phyloP scores from a whole-genome alignment of 2,113 vertebrate genomes.

The Mesembrinibis cayennensis region DNA sequence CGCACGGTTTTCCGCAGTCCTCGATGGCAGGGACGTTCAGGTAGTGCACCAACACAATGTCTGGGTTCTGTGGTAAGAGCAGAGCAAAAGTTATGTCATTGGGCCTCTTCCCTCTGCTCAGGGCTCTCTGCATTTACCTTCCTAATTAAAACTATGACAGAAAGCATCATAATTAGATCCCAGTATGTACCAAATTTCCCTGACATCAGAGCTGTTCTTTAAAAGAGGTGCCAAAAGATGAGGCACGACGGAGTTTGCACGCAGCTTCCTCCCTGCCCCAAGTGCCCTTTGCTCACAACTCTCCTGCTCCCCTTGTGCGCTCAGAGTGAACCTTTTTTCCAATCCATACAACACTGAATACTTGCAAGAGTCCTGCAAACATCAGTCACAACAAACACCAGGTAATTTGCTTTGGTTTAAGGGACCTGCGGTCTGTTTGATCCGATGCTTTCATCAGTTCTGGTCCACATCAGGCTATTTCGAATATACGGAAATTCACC shows the following conservation, averaged over 20 bases:
- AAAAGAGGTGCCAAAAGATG: background rate
- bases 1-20: conserved; percentile 97
- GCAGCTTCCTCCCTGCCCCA: background rate
- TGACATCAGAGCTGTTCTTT: background rate
- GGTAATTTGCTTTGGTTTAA: background rate
- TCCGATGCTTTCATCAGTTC: background rate
- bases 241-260: background rate
- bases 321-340: background rate
- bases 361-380: background rate
- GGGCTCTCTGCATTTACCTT: background rate
- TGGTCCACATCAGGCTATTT: background rate
- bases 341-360: background rate
- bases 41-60: conserved; percentile 98
- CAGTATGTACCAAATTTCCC: background rate
- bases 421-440: background rate
- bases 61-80: conserved; percentile 86
- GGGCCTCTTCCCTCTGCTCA: background rate
- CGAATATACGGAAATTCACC: background rate
- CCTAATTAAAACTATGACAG: background rate
- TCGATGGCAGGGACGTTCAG: conserved; percentile 99
- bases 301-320: background rate
- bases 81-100: background rate
- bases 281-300: background rate
- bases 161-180: background rate
- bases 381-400: background rate